These are phyloP conservation scores for Ischnus inquisitorius DNA, from an alignment of 2,888 invertebrate genomes.

Conservation along the genomic window DNA sequence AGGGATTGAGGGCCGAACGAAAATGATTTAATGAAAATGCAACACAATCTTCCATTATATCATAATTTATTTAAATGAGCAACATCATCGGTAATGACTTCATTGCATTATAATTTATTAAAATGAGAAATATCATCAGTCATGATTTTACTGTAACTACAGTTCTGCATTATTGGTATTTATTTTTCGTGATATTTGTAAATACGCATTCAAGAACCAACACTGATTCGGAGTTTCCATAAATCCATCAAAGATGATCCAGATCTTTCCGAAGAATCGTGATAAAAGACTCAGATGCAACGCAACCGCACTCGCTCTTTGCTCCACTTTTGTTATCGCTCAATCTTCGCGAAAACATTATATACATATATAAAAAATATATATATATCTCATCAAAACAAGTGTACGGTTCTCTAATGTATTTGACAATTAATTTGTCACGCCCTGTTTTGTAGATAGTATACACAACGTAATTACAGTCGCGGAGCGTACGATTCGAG, in stretches of 20 bases:
- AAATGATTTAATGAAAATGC: not conserved
- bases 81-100: too few relatives aligned
- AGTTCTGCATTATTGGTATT: too few relatives aligned
- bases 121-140: too few relatives aligned
- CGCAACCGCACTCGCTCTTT: too few relatives aligned
- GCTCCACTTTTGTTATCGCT: constrained; percentile 30
- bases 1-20: constrained; percentile 64
- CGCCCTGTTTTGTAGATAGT: constrained; percentile 60
- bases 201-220: not conserved
- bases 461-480: constrained; percentile 23
- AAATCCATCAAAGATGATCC: too few relatives aligned
- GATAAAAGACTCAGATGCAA: not conserved
- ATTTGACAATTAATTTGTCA: constrained; percentile 65
- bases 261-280: too few relatives aligned
- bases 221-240: too few relatives aligned
- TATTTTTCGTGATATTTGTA: too few relatives aligned
- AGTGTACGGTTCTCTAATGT: constrained; percentile 41
- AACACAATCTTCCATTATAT: too few relatives aligned
- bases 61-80: too few relatives aligned
- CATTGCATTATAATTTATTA: too few relatives aligned
- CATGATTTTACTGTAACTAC: too few relatives aligned
- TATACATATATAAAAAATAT: constrained; percentile 27
- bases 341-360: constrained; percentile 4
- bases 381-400: constrained; percentile 19
- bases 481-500: not conserved